Conservation (phyloP, 2,113 vertebrate genomes). For the Helogale parvula region DNA sequence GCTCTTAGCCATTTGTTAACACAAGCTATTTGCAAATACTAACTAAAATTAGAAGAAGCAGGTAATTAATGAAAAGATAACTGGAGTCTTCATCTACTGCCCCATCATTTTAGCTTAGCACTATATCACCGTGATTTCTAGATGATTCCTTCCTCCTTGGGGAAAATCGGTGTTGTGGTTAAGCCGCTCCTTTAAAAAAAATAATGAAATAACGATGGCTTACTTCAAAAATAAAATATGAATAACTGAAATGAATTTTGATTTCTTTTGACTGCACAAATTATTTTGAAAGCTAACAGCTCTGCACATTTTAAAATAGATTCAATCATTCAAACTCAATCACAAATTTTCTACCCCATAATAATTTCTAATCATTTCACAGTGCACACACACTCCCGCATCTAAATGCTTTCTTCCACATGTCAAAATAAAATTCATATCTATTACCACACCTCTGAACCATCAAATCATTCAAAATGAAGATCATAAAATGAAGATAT, state of each 20-base stretch:
- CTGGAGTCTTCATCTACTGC: background rate
- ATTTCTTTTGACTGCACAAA: constrained; percentile 84
- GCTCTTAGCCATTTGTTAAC: background rate
- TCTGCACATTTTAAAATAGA: constrained; percentile 83
- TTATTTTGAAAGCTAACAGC: constrained; percentile 86
- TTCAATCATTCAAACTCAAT: constrained; percentile 85
- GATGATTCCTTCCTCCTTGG: constrained; percentile 1
- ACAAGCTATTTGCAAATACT: background rate
- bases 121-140: background rate
- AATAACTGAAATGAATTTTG: constrained; percentile 83
- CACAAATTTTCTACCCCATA: constrained; percentile 85
- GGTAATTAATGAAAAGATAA: background rate
- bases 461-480: constrained; percentile 70
- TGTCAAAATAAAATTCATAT: constrained; percentile 89
- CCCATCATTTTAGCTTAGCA: background rate
- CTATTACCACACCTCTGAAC: constrained; percentile 85
- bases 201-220: constrained; percentile 74
- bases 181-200: constrained; percentile 75
- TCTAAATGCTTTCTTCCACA: constrained; percentile 85
- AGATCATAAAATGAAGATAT: constrained; percentile 71
- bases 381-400: constrained; percentile 78
- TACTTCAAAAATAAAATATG: constrained; percentile 84
- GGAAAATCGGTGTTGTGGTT: constrained; percentile 37
- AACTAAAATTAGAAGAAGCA: constrained; percentile 1
- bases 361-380: constrained; percentile 87